Conservation (phyloP, 2,888 invertebrate species). For the Lacanobia oleracea region DNA sequence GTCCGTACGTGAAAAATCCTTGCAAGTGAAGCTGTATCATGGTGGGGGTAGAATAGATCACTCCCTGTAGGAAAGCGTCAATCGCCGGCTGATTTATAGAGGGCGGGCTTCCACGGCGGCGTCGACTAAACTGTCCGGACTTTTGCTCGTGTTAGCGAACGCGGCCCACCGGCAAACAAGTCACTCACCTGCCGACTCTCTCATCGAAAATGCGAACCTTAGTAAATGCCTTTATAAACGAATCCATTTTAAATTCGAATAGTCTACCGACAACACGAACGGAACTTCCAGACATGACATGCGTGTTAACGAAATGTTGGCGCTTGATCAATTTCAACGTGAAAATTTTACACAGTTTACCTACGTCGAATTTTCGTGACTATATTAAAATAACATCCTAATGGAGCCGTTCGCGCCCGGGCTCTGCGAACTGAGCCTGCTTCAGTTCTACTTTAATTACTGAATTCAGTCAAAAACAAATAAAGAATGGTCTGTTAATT, state of each 20-base stretch:
- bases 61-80: slow-evolving; percentile 90
- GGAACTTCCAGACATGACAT: slow-evolving; percentile 88
- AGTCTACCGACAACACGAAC: slow-evolving; percentile 86
- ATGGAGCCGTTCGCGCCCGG: slow-evolving; percentile 60
- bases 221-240: slow-evolving; percentile 89
- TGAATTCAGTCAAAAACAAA: slow-evolving; percentile 71
- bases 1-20: slow-evolving; percentile 82
- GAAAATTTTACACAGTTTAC: slow-evolving; percentile 76
- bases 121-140: slow-evolving; percentile 87
- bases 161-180: slow-evolving; percentile 87
- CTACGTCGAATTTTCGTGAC: slow-evolving; percentile 74
- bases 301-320: slow-evolving; percentile 87
- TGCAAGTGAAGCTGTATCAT: slow-evolving; percentile 87
- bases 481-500: slow-evolving; percentile 80
- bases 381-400: slow-evolving; percentile 76
- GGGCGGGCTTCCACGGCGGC: slow-evolving; percentile 80
- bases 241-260: slow-evolving; percentile 89
- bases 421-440: slow-evolving; percentile 50
- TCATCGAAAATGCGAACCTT: slow-evolving; percentile 88
- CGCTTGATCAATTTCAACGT: slow-evolving; percentile 83
- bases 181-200: slow-evolving; percentile 89
- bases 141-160: slow-evolving; percentile 85
- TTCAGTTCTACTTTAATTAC: slow-evolving; percentile 71
- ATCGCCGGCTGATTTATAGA: slow-evolving; percentile 89
- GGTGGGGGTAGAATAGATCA: slow-evolving; percentile 88